A percentile compares a stretch with the other conserved stretches of the same genome.
Evolutionary conservation across 1,140 invertebrate genomes (phyloP).

Genomic region (Musca vetustissima): DNA sequence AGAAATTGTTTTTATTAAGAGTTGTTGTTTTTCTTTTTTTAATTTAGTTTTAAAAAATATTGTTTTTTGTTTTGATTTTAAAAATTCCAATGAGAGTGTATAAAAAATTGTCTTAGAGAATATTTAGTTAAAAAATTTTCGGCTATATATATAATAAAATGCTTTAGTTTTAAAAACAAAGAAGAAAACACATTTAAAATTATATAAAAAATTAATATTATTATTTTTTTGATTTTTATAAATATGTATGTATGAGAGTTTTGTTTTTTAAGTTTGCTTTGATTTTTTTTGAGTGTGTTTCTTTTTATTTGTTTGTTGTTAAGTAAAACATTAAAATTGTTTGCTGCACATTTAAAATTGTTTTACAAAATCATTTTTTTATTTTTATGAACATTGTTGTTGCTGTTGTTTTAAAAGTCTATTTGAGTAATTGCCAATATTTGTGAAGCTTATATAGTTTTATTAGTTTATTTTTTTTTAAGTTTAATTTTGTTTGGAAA

Average conservation of each 20-base stretch:
- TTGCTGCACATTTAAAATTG: slow-evolving; percentile 12
- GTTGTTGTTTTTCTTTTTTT: neutral
- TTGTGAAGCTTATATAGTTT: neutral
- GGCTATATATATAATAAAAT: slow-evolving; percentile 19
- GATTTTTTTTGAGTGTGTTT: too few relatives aligned
- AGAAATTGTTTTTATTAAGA: neutral
- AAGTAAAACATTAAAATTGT: slow-evolving; percentile 18
- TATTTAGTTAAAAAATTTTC: slow-evolving; percentile 21
- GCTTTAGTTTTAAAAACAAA: slow-evolving; percentile 17
- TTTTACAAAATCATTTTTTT: slow-evolving; percentile 5
- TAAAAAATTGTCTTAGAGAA: slow-evolving; percentile 21
- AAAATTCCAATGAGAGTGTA: slow-evolving; percentile 24
- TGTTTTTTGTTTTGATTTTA: slow-evolving; percentile 13
- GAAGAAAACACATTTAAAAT: slow-evolving; percentile 10
- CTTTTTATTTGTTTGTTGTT: neutral
- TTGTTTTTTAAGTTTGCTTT: neutral
- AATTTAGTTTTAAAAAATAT: slow-evolving; percentile 11
- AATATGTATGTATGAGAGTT: too few relatives aligned
- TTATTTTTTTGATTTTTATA: neutral
- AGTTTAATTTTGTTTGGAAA: too few relatives aligned
- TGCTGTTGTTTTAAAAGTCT: slow-evolving; percentile 14
- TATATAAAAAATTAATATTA: slow-evolving; percentile 5
- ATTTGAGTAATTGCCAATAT: slow-evolving; percentile 22
- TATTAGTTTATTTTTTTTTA: neutral
- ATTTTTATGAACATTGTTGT: neutral